These are phyloP conservation scores for Amiota mariae DNA, from an alignment of 2,888 invertebrate genomes.

Conservation along the genomic window DNA sequence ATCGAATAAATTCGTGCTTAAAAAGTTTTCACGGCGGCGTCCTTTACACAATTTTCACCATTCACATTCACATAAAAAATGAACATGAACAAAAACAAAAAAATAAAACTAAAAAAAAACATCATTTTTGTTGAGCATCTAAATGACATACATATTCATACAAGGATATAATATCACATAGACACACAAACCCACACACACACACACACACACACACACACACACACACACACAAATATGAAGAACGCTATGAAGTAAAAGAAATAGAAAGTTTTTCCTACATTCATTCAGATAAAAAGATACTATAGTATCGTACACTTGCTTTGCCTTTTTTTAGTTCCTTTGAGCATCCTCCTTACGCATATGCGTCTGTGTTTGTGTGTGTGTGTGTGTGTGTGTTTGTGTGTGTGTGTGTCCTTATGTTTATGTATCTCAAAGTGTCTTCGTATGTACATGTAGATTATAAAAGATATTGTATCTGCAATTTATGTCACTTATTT, in stretches of 20 bases:
- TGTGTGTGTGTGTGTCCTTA: not conserved
- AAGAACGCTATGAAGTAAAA: not conserved
- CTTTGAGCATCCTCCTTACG: not conserved
- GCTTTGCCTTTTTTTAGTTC: too few species aligned
- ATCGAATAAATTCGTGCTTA: conserved; percentile 67
- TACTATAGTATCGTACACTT: not conserved
- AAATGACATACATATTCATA: conserved; percentile 8
- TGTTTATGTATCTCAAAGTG: not conserved
- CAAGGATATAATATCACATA: too few species aligned
- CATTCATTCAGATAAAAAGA: not conserved
- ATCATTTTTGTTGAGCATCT: conserved; percentile 38
- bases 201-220: too few species aligned
- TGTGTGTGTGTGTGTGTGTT: not conserved
- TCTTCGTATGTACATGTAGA: conserved; percentile 5
- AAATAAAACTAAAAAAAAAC: conserved; percentile 31
- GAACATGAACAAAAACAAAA: conserved; percentile 12
- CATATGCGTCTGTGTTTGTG: not conserved
- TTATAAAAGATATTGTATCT: conserved; percentile 24
- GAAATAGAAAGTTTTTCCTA: conserved; percentile 7
- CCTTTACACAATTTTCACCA: conserved; percentile 39
- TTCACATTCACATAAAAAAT: not conserved
- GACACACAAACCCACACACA: too few species aligned
- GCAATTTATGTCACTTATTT: conserved; percentile 12
- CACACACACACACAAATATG: too few species aligned
- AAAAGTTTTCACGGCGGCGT: conserved; percentile 65